Conservation (phyloP, 2,888 invertebrate species). For the Patella pellucida region DNA sequence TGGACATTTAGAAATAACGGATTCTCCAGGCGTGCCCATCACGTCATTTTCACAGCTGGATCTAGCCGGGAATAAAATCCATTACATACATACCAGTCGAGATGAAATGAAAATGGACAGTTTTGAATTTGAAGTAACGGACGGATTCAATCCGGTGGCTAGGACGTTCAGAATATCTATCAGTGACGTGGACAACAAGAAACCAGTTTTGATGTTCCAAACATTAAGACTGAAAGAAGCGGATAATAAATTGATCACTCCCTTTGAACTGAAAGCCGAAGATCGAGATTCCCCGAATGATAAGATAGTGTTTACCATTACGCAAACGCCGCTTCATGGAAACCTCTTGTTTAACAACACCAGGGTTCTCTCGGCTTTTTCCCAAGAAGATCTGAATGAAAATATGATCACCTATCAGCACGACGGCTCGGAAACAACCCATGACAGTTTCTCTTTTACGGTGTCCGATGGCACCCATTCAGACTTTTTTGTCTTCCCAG, state of each 20-base stretch:
- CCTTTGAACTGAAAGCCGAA: conserved; percentile 68
- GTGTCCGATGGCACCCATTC: conserved; percentile 69
- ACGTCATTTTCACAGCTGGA: conserved; percentile 68
- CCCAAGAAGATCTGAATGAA: conserved; percentile 63
- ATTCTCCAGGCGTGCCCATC: conserved; percentile 60
- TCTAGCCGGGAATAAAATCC: conserved; percentile 67
- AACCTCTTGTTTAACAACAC: conserved; percentile 61
- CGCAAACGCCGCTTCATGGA: conserved; percentile 66
- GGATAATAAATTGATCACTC: conserved; percentile 65
- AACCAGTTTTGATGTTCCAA: conserved; percentile 65
- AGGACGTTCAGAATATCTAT: conserved; percentile 69
- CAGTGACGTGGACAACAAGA: conserved; percentile 69
- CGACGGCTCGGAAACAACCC: conserved; percentile 68
- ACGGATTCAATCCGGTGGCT: conserved; percentile 66
- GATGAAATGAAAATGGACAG: conserved; percentile 69
- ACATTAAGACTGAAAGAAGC: conserved; percentile 66
- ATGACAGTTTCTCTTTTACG: conserved; percentile 66
- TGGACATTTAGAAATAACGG: conserved; percentile 66
- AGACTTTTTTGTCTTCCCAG: conserved; percentile 66
- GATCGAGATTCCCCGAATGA: conserved; percentile 66
- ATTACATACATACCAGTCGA: conserved; percentile 66
- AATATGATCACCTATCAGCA: conserved; percentile 69
- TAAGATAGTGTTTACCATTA: conserved; percentile 61
- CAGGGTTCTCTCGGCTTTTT: conserved; percentile 59
- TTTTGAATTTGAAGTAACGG: conserved; percentile 71